Conservation (phyloP, 2,888 invertebrate genomes). For the Drosophila paramelanica region DNA sequence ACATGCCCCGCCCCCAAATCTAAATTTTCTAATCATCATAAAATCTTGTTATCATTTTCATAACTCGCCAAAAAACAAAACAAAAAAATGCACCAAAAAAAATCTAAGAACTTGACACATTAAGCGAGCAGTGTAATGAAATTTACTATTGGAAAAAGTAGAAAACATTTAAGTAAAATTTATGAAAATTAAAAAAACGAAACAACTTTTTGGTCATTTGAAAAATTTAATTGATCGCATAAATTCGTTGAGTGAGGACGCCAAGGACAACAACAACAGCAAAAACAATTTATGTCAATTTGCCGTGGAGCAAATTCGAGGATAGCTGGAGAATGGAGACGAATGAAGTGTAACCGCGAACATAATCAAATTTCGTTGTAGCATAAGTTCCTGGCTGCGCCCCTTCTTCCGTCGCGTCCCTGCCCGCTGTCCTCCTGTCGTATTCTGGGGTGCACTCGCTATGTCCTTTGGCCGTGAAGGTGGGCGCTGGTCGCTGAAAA, state of each 20-base stretch:
- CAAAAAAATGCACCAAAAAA: constrained; percentile 8
- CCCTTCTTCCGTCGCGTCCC: too few relatives aligned
- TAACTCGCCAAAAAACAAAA: constrained; percentile 48
- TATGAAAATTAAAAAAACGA: constrained; percentile 84
- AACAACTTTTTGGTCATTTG: constrained; percentile 77
- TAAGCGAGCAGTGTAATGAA: constrained; percentile 55
- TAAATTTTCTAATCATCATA: constrained; percentile 80
- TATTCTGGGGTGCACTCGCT: constrained; percentile 5
- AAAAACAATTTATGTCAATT: constrained; percentile 72
- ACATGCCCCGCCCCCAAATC: constrained; percentile 37
- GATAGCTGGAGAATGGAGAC: constrained; percentile 29
- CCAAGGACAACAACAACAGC: constrained; percentile 27
- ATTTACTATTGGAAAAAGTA: constrained; percentile 54
- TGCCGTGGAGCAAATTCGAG: constrained; percentile 23
- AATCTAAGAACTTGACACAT: constrained; percentile 64
- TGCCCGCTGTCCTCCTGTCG: background rate
- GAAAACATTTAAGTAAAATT: constrained; percentile 82
- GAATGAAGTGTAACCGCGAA: constrained; percentile 76
- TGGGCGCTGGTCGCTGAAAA: constrained; percentile 41
- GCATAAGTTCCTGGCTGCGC: constrained; percentile 50
- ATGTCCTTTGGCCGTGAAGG: constrained; percentile 1
- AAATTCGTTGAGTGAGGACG: constrained; percentile 64
- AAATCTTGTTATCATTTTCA: constrained; percentile 78
- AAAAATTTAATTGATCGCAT: constrained; percentile 81
- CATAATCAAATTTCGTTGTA: constrained; percentile 74